Conservation (phyloP, 2,113 vertebrate species). For the Gobio gobio region DNA sequence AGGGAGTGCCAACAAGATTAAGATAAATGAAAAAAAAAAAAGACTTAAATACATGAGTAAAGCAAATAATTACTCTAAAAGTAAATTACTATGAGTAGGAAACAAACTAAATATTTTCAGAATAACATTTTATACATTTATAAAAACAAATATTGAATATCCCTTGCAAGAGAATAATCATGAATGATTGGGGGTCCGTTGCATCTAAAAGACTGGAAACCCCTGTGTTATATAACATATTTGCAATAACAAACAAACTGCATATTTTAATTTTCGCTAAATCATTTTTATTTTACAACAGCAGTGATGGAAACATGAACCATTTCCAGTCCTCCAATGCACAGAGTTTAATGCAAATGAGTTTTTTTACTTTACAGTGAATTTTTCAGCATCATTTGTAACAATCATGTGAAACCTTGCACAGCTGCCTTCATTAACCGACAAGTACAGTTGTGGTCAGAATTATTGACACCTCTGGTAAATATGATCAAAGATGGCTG, state of each 20-base stretch:
- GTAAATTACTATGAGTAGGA: background rate
- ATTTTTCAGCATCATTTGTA: background rate
- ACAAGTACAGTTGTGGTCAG: background rate
- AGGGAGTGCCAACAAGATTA: background rate
- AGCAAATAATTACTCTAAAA: background rate
- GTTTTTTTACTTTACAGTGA: background rate
- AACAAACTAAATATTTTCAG: background rate
- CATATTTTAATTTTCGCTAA: background rate
- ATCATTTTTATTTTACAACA: conserved; percentile 3
- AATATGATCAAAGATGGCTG: no score
- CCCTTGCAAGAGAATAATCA: background rate
- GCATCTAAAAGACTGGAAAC: background rate
- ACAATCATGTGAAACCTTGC: background rate
- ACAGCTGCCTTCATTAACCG: background rate
- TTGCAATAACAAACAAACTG: background rate
- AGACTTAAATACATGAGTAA: background rate
- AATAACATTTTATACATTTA: background rate
- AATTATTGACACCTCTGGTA: no score
- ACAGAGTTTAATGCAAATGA: background rate
- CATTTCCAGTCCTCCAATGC: background rate
- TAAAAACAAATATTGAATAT: background rate
- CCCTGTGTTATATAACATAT: background rate
- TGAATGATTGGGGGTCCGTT: no score
- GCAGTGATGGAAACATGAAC: background rate
- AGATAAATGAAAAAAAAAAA: background rate